These are phyloP conservation scores for Malaclemys terrapin DNA, from an alignment of 2,113 vertebrate genomes.

Conservation along the genomic window DNA sequence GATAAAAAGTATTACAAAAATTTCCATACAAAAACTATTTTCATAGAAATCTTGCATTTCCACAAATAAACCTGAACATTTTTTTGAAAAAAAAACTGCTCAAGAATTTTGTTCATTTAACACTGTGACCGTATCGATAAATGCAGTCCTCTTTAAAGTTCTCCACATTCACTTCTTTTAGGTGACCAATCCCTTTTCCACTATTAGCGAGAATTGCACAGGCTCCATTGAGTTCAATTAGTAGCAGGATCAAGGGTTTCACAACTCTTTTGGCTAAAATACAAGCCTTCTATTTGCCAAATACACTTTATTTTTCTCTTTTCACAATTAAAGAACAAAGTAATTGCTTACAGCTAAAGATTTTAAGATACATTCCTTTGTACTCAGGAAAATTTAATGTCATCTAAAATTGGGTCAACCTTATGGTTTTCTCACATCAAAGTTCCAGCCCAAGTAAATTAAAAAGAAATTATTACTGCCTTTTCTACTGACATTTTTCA, in stretches of 20 bases:
- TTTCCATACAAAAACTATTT: constrained; percentile 98
- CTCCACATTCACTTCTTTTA: constrained; percentile 70
- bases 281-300: constrained; percentile 60
- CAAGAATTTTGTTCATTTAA: constrained; percentile 85
- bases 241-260: constrained; percentile 70
- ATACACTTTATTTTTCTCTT: constrained; percentile 39
- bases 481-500: constrained; percentile 70
- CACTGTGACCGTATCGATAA: constrained; percentile 82
- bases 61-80: constrained; percentile 96
- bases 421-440: constrained; percentile 46
- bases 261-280: constrained; percentile 67
- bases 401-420: constrained; percentile 60
- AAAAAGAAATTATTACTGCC: constrained; percentile 62
- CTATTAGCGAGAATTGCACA: constrained; percentile 72
- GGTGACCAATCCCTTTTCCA: constrained; percentile 69
- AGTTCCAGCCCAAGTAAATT: constrained; percentile 67
- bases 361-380: constrained; percentile 69
- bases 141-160: constrained; percentile 83
- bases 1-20: constrained; percentile 99
- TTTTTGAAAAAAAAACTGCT: constrained; percentile 86
- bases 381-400: constrained; percentile 60
- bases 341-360: constrained; percentile 54
- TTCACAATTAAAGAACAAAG: constrained; percentile 57
- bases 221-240: constrained; percentile 75
- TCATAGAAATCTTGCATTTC: constrained; percentile 99